Conservation (phyloP, 53 echinoderm and acorn worm genomes). For the Echinometra lucunter region DNA sequence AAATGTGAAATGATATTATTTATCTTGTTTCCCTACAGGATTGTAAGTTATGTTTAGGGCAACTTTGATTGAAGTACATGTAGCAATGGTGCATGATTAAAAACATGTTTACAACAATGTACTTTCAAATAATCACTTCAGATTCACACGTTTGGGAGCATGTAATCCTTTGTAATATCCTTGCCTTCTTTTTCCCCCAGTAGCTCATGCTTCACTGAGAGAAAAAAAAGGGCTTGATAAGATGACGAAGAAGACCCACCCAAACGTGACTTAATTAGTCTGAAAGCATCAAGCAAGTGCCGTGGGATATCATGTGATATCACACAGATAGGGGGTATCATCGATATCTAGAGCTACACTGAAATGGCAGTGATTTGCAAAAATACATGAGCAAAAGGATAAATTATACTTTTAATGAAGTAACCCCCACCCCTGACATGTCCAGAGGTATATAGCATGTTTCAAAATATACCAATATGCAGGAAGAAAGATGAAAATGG, state of each 20-base stretch:
- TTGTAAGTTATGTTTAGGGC: no score
- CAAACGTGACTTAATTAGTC: conserved; percentile 51
- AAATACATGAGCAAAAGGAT: not conserved
- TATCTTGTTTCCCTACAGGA: no score
- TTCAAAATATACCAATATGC: not conserved
- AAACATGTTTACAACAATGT: not conserved
- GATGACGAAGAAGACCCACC: not conserved
- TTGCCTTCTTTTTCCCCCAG: not conserved
- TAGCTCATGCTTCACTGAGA: not conserved
- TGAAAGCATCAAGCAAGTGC: not conserved
- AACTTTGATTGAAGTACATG: not conserved
- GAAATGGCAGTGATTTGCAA: not conserved
- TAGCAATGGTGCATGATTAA: not conserved
- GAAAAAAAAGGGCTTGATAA: not conserved
- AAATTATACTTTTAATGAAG: no score
- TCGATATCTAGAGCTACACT: no score
- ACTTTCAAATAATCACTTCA: not conserved
- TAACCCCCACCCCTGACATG: no score
- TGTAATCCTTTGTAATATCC: not conserved
- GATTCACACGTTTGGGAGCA: not conserved
- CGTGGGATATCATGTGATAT: conserved; percentile 15
- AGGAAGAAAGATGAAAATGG: not conserved
- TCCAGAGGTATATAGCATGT: no score
- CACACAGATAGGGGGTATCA: not conserved
- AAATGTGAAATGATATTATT: no score